Base-by-base conservation (phyloP, 2,888 invertebrate genomes). In the Xestoiulus laeticollis region DNA sequence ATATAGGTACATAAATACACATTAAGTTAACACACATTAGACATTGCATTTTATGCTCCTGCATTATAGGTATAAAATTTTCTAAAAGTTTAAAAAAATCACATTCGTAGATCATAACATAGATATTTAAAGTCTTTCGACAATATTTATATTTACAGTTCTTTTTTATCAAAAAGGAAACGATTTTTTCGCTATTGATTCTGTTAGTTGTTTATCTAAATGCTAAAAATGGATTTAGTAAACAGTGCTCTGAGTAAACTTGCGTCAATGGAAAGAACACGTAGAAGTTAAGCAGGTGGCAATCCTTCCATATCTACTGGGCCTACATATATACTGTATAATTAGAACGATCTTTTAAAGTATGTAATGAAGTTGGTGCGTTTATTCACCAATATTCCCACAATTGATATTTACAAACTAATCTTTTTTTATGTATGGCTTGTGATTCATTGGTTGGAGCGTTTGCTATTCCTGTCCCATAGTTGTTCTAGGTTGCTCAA, bases 221-320 rank as follows among this genome's bases (percentile, higher is more conserved):
- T 59, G 59, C 59, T 59, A 59, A 59, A 59, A 59, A 59, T 59
- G 59, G 59, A 59, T 59, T n/a, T 59, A 59, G 59, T 59, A 59
- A 59, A 59, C 59, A 59, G 59, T 59, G 5, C n/a, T n/a, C 19
- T n/a, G 59, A 59, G 59, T 59, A 59, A 59, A 59, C n/a, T 19
- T 59, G 59, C 59, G 59, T 59, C 59, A 59, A 59, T 59, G 59
- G 59, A 59, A 59, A 59, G 19, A 59, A 59, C 59, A n/a, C 59
- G 59, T 59, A 19, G 59, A 59, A 10, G 59, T 59, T 59, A 19
- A 19, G 19, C 59, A 59, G 59, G 59, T 59, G 59, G 59, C 59
- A 59, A 59, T 59, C 59, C 59, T 59, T 59, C 59, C 59, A 59
- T 59, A 59, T 59, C 59, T 59, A 14, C n/a, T 19, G 19, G 59